Evolutionary conservation across 2,797 vertebrate genomes (phyloP), one percentile per base, ranked within the genome.

Genomic region (Cirrhinus molitorella): DNA sequence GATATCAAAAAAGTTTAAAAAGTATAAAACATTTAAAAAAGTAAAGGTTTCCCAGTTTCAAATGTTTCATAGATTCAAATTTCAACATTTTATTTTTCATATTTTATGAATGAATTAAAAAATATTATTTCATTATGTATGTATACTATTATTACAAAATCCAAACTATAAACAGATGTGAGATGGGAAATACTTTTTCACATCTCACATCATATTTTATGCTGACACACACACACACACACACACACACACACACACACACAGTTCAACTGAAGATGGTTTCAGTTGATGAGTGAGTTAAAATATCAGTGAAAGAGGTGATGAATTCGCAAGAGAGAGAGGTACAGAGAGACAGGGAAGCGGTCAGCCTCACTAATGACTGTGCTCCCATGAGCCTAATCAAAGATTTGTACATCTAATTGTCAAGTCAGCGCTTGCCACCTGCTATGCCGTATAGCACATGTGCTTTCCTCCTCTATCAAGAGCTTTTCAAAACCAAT

Each of bases 351-450:
- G 76, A 17, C 31, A 23, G 63, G 93, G 93, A 94, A 93, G 94
- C 83, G 51, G 94, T 96, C 94, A 73, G 80, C 91, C 90, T 90
- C 90, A 93, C 94, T 97, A 97, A 98, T 97, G 96, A 96, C 94
- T 94, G 94, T 90, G 88, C 96, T 96, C 96, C 95, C 91, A 0
- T 90, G 94, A 96, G 96, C 91, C 96, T 96, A 96, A 97, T 98
- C 96, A 96, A 95, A 96, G 95, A 96, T 96, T 96, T 96, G 96
- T 96, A 96, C 96, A 95, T 96, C 93, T 97, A 97, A 97, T 96
- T 97, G 96, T 96, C 96, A 96, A 96, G 96, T 96, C 96, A 96
- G 94, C 91, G 92, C 91, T 92, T 94, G 92, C 96, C 97, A 97
- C 96, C 97, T 98, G 97, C 94, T 93, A 94, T 89, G 93, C 95